Evolutionary conservation across 2,113 vertebrate genomes (phyloP), one percentile per base, ranked within the genome.

Genomic region (Macquaria australasica): DNA sequence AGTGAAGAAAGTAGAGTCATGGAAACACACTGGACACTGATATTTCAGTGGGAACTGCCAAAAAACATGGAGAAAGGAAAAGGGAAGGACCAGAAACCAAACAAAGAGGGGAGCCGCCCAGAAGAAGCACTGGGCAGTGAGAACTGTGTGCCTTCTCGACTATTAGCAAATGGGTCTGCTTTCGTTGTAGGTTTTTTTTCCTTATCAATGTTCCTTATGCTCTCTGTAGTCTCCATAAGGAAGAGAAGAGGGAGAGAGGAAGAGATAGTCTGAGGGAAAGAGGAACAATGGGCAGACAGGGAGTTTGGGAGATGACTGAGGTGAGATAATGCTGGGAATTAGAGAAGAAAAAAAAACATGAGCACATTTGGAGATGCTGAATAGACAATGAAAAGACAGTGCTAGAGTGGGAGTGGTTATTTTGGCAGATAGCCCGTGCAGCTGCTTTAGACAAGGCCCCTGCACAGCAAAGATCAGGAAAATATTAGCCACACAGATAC

Each of bases 351-450:
- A 76, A 72, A 72, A 74, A 83, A 83, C 74, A 73, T 39, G 68
- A 55, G 55, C 56, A 66, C 25, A 67, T 81, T 77, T 60, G 56
- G 75, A 88, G 83, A 73, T 64, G 68, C 81, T 89, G 88, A 88
- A 84, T 70, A 73, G 85, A 90, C 81, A 89, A 81, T 72, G 67
- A 88, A 85, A 79, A 62, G 77, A 64, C 59, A 43, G 66, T 68
- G 43, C 11, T 60, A 53, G 81, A 75, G 88, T 72, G 84, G 90
- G 90, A 82, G 82, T 64, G 77, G 89, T 90, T 88, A 6, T 86
- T 87, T 91, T 95, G 93, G 92, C 91, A 67, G 50, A 70, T 59
- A 63, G 88, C 90, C 89, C 2, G 25, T 41, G 75, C 92, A 95
- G 91, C 93, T 89, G 92, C 81, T 89, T 85, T 56, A 72, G 89